phyloP scores from a whole-genome alignment of 2,113 vertebrate genomes.

The Mustela nigripes region DNA sequence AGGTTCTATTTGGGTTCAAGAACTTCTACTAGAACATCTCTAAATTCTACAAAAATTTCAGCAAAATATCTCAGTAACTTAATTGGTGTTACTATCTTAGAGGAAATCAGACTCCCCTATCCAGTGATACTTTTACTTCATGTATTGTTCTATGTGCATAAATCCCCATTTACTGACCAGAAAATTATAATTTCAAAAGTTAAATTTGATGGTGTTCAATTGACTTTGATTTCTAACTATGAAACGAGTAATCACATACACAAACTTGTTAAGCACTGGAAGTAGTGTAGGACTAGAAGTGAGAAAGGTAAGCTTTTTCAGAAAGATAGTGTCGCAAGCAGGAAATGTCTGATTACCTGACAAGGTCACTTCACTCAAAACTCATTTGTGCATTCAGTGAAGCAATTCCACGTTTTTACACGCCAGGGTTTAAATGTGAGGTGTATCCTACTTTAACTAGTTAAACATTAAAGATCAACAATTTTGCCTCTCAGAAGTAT shows the following conservation, averaged over 20 bases:
- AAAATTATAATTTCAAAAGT: constrained; percentile 17
- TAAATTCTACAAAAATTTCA: background rate
- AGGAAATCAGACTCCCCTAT: background rate
- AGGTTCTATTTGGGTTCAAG: background rate
- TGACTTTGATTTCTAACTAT: constrained; percentile 15
- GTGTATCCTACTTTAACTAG: background rate
- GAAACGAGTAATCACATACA: background rate
- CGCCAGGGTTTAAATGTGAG: constrained; percentile 23
- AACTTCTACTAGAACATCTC: background rate
- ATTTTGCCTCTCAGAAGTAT: background rate
- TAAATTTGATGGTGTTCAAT: background rate
- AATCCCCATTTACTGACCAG: background rate
- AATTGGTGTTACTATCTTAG: background rate
- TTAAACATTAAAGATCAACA: constrained; percentile 53
- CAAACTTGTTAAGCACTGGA: background rate
- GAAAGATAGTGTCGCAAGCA: background rate
- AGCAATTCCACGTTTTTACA: constrained; percentile 42
- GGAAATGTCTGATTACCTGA: constrained; percentile 35
- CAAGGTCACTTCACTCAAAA: constrained; percentile 57
- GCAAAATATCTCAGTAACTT: constrained; percentile 15
- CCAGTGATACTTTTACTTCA: background rate
- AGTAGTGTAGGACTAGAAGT: background rate
- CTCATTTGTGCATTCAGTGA: constrained; percentile 35
- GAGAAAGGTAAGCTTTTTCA: constrained; percentile 11
- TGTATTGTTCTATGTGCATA: background rate